Percentiles rank a stretch among this genome's conserved stretches.
Evolutionary conservation across 1,140 invertebrate genomes (phyloP).

Genomic region (Philotrypesis tridentata): DNA sequence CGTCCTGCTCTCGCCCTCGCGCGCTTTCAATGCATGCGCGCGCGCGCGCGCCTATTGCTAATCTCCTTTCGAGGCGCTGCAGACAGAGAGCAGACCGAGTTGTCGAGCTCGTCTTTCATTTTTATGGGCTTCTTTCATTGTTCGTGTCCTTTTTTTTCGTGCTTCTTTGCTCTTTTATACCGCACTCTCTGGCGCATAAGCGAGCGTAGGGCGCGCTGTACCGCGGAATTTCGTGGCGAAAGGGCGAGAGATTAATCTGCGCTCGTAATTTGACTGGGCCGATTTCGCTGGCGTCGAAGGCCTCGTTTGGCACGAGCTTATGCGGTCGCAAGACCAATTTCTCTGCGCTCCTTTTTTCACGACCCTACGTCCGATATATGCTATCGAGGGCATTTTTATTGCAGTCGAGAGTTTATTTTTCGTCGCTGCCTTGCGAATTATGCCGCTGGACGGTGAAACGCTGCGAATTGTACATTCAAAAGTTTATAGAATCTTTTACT

Average conservation of each 20-base stretch:
- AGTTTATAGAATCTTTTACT: neutral
- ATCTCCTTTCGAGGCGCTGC: neutral
- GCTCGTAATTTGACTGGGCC: neutral
- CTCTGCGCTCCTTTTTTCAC: neutral
- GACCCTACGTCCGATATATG: neutral
- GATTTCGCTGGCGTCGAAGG: neutral
- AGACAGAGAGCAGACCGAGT: neutral
- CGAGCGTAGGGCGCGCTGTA: neutral
- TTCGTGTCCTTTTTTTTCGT: neutral
- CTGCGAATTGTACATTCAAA: neutral
- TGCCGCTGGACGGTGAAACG: neutral
- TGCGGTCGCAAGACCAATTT: neutral
- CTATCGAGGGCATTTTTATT: neutral
- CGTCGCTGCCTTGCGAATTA: neutral
- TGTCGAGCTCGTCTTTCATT: neutral
- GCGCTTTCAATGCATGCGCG: too few relatives aligned
- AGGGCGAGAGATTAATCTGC: constrained; percentile 1
- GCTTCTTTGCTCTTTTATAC: neutral
- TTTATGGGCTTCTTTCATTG: constrained; percentile 3
- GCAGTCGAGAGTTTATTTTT: neutral
- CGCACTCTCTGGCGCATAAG: too few relatives aligned
- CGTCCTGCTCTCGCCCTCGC: too few relatives aligned
- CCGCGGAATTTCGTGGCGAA: neutral
- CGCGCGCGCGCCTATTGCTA: neutral
- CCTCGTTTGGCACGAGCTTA: neutral